Conservation (phyloP, 2,113 vertebrate genomes). For the Corythaixoides concolor region DNA sequence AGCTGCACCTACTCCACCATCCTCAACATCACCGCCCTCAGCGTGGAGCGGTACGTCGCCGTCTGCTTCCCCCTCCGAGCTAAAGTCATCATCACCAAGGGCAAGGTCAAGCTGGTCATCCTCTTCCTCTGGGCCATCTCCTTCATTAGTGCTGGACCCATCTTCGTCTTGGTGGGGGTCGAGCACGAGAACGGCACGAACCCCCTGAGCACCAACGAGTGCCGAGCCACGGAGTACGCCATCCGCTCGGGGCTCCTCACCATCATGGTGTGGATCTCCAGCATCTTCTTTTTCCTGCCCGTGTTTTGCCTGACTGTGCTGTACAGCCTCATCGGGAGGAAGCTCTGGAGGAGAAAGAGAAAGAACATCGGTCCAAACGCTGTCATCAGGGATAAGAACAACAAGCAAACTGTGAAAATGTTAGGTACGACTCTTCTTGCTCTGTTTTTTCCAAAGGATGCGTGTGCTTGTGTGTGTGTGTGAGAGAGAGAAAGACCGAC, state of each 20-base stretch:
- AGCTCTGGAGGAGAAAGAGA: constrained; percentile 86
- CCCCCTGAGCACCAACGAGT: constrained; percentile 87
- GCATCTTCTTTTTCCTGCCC: constrained; percentile 92
- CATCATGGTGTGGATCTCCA: constrained; percentile 95
- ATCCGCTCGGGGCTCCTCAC: constrained; percentile 91
- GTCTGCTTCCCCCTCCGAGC: constrained; percentile 94
- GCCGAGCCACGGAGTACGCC: constrained; percentile 91
- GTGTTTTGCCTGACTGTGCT: constrained; percentile 95
- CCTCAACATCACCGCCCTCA: constrained; percentile 94
- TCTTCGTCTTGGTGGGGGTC: constrained; percentile 93
- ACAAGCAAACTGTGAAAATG: constrained; percentile 96
- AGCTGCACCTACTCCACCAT: constrained; percentile 96
- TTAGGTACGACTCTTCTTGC: constrained; percentile 79
- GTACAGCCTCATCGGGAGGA: constrained; percentile 94
- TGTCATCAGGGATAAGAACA: constrained; percentile 87
- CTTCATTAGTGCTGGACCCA: constrained; percentile 88
- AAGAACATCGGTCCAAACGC: constrained; percentile 81
- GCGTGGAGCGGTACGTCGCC: constrained; percentile 93
- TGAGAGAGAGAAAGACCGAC: background rate
- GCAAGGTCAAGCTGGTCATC: constrained; percentile 88
- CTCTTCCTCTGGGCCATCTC: constrained; percentile 90
- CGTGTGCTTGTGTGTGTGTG: background rate
- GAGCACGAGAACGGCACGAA: constrained; percentile 84
- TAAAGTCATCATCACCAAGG: constrained; percentile 91
- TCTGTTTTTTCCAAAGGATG: background rate